A percentile compares a stretch with the other conserved stretches of the same genome.
Evolutionary conservation across 2,888 invertebrate species (phyloP).

Genomic region (Polydrusus tereticollis): DNA sequence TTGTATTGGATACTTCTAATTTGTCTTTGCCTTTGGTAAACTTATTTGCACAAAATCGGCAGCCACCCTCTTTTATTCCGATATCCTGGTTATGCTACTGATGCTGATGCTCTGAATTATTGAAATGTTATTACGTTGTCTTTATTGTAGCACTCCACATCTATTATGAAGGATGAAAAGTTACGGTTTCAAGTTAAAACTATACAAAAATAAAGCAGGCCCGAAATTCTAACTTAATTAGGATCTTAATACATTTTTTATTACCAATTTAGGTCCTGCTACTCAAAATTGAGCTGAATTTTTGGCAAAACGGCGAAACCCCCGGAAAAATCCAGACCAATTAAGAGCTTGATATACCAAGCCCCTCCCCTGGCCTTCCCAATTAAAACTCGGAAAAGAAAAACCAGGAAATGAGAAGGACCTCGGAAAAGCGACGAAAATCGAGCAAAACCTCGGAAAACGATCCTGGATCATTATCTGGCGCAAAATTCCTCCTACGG

Average conservation of each 20-base stretch:
- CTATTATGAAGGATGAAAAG: too few relatives aligned
- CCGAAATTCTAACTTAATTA: not conserved
- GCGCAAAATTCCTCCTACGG: constrained; percentile 46
- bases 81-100: too few relatives aligned
- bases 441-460: constrained; percentile 35
- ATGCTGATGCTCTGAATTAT: too few relatives aligned
- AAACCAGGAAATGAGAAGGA: constrained; percentile 41
- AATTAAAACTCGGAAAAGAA: constrained; percentile 39
- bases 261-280: not conserved
- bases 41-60: too few relatives aligned
- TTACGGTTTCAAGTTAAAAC: too few relatives aligned
- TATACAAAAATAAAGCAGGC: too few relatives aligned
- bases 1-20: too few relatives aligned
- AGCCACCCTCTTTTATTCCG: too few relatives aligned
- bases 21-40: too few relatives aligned
- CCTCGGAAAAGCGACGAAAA: constrained; percentile 24
- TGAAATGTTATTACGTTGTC: too few relatives aligned
- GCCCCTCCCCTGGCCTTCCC: constrained; percentile 31
- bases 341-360: constrained; percentile 31
- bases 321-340: constrained; percentile 35
- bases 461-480: constrained; percentile 41
- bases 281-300: not conserved
- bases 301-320: not conserved
- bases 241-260: not conserved
- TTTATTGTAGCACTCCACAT: too few relatives aligned